These are phyloP conservation scores for Dendrolimus houi DNA, from an alignment of 2,888 invertebrate genomes.

Conservation along the genomic window DNA sequence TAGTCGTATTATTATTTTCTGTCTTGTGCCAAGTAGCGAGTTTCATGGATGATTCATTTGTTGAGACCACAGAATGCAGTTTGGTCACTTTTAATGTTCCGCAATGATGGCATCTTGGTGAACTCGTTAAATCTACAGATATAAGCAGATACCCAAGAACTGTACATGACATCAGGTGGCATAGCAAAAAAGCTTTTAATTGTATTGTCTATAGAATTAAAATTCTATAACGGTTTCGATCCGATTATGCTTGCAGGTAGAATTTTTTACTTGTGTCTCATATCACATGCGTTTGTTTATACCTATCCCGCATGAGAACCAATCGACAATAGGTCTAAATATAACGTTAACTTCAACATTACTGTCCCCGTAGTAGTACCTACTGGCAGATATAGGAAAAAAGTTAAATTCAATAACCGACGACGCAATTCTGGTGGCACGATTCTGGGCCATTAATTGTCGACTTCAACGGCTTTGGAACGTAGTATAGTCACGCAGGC, in stretches of 20 bases:
- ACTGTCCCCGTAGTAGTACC: background rate
- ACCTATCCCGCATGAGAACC: conserved; percentile 29
- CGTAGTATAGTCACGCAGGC: conserved; percentile 31
- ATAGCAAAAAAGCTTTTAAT: conserved; percentile 25
- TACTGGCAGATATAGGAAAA: background rate
- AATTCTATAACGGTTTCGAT: conserved; percentile 18
- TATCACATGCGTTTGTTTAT: conserved; percentile 40
- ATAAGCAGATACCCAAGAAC: background rate
- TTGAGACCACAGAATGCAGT: conserved; percentile 56
- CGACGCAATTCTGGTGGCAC: conserved; percentile 27
- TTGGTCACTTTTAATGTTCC: conserved; percentile 43
- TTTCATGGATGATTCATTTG: conserved; percentile 56
- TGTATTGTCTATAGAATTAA: conserved; percentile 19
- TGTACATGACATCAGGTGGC: background rate
- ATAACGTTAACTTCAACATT: background rate
- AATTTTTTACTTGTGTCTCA: conserved; percentile 38
- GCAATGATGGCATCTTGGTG: conserved; percentile 34
- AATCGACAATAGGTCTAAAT: conserved; percentile 22
- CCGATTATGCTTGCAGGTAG: conserved; percentile 36
- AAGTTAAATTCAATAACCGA: conserved; percentile 8
- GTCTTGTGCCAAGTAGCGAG: conserved; percentile 49
- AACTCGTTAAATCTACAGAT: conserved; percentile 13
- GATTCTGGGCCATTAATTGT: conserved; percentile 36
- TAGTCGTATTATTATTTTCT: conserved; percentile 40
- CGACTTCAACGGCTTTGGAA: conserved; percentile 27